Percentiles rank a stretch among this genome's conserved stretches.
Evolutionary conservation across 92 coral and sea anemone species (phyloP).

Genomic region (Palythoa heliodiscus): DNA sequence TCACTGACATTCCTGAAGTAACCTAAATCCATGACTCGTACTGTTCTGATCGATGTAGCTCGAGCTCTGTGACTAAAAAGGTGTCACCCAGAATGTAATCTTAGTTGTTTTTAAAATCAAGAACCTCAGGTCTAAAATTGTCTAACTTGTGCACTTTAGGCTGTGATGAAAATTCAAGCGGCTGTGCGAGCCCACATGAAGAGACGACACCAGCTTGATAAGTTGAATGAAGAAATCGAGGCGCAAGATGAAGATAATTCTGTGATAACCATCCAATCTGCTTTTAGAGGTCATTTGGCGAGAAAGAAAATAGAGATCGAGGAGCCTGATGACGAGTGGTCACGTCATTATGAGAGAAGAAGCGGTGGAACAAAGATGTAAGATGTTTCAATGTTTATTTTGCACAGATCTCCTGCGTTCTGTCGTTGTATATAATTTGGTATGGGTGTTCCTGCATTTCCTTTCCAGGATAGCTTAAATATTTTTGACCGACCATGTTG

Average conservation of each 20-base stretch:
- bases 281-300: slow-evolving; percentile 88
- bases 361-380: background rate
- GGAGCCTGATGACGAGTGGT: slow-evolving; percentile 64
- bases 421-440: too few species aligned
- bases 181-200: slow-evolving; percentile 89
- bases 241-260: slow-evolving; percentile 80
- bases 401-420: background rate
- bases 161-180: slow-evolving; percentile 82
- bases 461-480: too few species aligned
- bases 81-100: too few species aligned
- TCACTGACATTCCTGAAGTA: too few species aligned
- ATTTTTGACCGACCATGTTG: too few species aligned
- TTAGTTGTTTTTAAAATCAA: too few species aligned
- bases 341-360: slow-evolving; percentile 48
- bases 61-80: too few species aligned
- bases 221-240: slow-evolving; percentile 56
- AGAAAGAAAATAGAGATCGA: slow-evolving; percentile 59
- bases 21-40: too few species aligned
- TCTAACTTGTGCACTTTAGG: slow-evolving; percentile 45
- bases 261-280: slow-evolving; percentile 85
- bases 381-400: background rate
- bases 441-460: too few species aligned
- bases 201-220: slow-evolving; percentile 66
- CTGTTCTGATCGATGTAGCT: too few species aligned
- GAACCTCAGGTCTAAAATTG: too few species aligned